A percentile compares a stretch with the other conserved stretches of the same genome.
Conservation (phyloP, 2,797 vertebrate genomes). For the Alca torda region DNA sequence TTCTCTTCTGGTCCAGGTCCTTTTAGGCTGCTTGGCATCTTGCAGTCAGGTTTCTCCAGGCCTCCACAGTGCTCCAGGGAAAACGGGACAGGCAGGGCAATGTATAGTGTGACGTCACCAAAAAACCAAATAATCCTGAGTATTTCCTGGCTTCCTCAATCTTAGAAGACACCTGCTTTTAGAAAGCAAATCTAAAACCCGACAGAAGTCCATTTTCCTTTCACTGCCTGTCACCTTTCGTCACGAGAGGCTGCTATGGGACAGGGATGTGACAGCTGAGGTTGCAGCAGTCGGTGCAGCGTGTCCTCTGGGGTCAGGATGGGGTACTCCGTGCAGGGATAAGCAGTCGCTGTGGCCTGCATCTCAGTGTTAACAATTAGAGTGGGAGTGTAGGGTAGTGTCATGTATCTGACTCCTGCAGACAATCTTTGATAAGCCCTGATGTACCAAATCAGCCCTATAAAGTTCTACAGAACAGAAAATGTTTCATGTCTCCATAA, state of each 20-base stretch:
- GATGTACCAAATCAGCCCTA: not conserved
- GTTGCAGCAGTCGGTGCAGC: not conserved
- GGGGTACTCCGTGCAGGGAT: not conserved
- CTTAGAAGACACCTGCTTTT: not conserved
- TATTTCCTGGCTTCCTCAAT: not conserved
- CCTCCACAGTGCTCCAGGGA: not conserved
- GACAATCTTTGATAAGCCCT: not conserved
- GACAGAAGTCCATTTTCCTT: not conserved
- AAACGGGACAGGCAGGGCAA: not conserved
- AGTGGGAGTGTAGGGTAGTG: not conserved
- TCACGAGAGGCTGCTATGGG: not conserved
- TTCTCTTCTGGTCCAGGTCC: not conserved
- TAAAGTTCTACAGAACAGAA: conserved; percentile 4
- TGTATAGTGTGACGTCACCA: not conserved
- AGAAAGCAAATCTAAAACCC: not conserved
- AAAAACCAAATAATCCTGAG: not conserved
- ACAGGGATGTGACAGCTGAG: accelerated
- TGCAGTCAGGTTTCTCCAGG: not conserved
- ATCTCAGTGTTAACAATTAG: not conserved
- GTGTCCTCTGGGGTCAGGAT: not conserved
- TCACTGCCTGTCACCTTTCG: not conserved
- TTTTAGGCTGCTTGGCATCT: not conserved
- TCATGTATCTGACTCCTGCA: not conserved
- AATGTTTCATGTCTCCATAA: conserved; percentile 12
- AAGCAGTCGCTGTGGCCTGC: not conserved